These are phyloP conservation scores for Melanerpes aurifrons DNA, from an alignment of 2,113 vertebrate genomes.

Conservation along the genomic window DNA sequence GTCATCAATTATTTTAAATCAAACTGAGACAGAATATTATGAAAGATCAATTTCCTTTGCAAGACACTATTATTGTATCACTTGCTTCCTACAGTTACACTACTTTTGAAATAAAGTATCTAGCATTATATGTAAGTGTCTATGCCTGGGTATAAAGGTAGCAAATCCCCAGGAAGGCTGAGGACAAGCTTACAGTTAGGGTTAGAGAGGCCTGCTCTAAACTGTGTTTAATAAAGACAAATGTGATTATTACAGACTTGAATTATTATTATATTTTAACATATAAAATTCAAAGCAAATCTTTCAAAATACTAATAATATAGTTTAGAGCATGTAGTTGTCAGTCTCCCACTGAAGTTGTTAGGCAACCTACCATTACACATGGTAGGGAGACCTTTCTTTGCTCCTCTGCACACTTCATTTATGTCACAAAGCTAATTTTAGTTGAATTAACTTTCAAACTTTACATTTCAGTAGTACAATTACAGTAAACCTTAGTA, in stretches of 20 bases:
- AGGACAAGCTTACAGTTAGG: neutral
- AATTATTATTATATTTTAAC: neutral
- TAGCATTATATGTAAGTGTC: neutral
- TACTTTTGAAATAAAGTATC: neutral
- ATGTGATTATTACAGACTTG: neutral
- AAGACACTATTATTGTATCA: neutral
- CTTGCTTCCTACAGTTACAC: neutral
- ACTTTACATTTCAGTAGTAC: neutral
- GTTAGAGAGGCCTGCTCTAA: neutral
- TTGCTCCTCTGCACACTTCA: neutral
- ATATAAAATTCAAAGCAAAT: neutral
- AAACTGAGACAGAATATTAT: neutral
- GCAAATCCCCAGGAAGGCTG: neutral
- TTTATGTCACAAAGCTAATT: neutral
- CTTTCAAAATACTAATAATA: neutral
- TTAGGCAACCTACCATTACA: neutral
- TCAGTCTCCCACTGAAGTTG: neutral
- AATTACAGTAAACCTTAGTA: neutral
- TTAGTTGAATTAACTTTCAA: neutral
- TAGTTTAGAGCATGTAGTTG: neutral
- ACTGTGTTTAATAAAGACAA: neutral
- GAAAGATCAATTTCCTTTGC: conserved; percentile 3
- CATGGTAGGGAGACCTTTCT: neutral
- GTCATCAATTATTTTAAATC: neutral
- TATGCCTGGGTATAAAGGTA: neutral